Conservation (phyloP, 2,113 vertebrate species). For the Passer montanus region DNA sequence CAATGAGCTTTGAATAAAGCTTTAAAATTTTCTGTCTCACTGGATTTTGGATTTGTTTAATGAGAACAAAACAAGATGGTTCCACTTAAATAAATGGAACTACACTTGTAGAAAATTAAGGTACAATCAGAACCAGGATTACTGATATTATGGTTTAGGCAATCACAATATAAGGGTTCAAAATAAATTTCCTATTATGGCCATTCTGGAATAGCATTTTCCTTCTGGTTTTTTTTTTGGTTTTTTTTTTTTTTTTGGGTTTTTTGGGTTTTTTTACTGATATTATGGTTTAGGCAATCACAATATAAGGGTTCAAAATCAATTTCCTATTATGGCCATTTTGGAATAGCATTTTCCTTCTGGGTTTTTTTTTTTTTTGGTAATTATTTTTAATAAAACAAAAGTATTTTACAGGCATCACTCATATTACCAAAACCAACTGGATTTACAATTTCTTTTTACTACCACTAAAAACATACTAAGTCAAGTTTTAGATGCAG, state of each 20-base stretch:
- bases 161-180: background rate
- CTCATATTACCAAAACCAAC: conserved; percentile 23
- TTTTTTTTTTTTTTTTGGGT: background rate
- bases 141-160: background rate
- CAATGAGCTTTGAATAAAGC: background rate
- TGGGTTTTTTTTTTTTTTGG: background rate
- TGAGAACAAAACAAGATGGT: background rate
- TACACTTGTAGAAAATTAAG: background rate
- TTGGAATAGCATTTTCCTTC: too few relatives aligned
- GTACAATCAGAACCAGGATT: background rate
- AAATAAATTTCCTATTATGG: background rate
- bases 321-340: too few relatives aligned
- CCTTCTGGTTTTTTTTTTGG: conserved; percentile 14
- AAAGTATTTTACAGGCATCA: conserved; percentile 44
- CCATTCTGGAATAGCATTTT: conserved; percentile 8
- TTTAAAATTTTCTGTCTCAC: background rate
- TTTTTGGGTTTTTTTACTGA: too few relatives aligned
- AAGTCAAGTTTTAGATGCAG: conserved; percentile 29
- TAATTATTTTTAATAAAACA: conserved; percentile 57
- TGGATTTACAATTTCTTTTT: conserved; percentile 60
- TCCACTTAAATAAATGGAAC: background rate
- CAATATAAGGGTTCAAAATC: too few relatives aligned
- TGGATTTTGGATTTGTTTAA: background rate
- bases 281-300: too few relatives aligned
- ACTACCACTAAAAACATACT: conserved; percentile 45